Conservation (phyloP, 2,797 vertebrate species). For the Balearica regulorum region DNA sequence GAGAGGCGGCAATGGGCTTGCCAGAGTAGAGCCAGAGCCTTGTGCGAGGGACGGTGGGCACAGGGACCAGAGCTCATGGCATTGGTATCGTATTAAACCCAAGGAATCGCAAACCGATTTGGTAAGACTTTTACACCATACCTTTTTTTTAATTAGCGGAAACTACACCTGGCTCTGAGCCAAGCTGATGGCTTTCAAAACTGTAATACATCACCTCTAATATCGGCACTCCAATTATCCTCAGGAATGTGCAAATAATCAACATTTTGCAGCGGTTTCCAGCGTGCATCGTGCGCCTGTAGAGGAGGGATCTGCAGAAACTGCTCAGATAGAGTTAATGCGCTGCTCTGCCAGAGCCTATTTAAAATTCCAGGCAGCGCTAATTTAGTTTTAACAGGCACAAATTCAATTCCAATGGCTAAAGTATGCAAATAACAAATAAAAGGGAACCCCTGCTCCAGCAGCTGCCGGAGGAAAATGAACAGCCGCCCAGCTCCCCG, state of each 20-base stretch:
- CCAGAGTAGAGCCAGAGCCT: not conserved
- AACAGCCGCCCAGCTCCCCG: not conserved
- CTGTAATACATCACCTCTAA: not conserved
- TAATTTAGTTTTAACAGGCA: constrained; percentile 67
- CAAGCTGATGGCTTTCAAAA: not conserved
- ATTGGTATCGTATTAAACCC: not conserved
- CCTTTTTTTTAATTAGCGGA: not conserved
- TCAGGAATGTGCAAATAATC: not conserved
- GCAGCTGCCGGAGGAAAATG: not conserved
- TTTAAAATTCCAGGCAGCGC: constrained; percentile 59
- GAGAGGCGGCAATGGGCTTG: fast-evolving
- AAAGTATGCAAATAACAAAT: constrained; percentile 66
- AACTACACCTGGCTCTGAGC: not conserved
- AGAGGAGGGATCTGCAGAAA: not conserved
- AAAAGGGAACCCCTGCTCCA: constrained; percentile 59
- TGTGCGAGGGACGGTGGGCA: fast-evolving
- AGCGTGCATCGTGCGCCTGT: fast-evolving
- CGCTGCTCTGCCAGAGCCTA: constrained; percentile 27
- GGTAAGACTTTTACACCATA: not conserved
- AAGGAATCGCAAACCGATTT: fast-evolving
- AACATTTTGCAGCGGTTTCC: not conserved
- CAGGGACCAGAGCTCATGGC: fast-evolving
- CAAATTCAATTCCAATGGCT: constrained; percentile 61
- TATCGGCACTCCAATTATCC: not conserved
- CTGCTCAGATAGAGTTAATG: not conserved